Conservation (phyloP, 2,113 vertebrate genomes). For the Grallaria varia region DNA sequence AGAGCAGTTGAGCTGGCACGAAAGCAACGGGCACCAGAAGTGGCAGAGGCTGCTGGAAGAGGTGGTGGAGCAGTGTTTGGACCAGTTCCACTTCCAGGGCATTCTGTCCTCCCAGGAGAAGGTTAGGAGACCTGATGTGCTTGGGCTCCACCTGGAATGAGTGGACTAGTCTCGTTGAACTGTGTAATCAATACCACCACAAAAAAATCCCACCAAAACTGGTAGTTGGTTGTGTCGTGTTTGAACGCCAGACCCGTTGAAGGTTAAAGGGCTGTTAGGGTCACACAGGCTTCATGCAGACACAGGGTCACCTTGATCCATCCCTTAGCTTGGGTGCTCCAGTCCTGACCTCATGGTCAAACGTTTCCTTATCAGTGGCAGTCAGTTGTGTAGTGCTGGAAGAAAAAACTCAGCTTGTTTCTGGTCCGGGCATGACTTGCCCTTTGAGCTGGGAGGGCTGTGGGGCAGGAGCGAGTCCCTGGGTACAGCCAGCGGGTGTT, state of each 20-base stretch:
- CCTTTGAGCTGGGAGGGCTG: background rate
- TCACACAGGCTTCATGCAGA: background rate
- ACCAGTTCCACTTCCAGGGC: background rate
- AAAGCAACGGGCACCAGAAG: background rate
- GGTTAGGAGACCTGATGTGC: background rate
- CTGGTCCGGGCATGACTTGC: background rate
- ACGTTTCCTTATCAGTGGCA: rapidly evolving
- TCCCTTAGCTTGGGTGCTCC: background rate
- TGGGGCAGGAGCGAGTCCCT: background rate
- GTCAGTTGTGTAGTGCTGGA: background rate
- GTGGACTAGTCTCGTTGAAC: background rate
- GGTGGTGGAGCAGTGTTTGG: background rate
- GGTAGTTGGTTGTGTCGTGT: background rate
- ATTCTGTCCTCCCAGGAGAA: background rate
- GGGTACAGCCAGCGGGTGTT: background rate
- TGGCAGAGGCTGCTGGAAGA: background rate
- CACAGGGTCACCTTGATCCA: background rate
- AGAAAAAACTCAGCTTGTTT: background rate
- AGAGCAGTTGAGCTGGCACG: background rate
- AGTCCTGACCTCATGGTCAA: background rate
- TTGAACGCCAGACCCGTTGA: background rate
- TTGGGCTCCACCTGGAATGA: background rate
- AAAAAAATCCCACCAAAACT: background rate
- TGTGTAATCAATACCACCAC: background rate
- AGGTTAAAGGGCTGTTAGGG: background rate